Conservation (phyloP, 92 coral and sea anemone genomes). For the Phenganax stokvisi region DNA sequence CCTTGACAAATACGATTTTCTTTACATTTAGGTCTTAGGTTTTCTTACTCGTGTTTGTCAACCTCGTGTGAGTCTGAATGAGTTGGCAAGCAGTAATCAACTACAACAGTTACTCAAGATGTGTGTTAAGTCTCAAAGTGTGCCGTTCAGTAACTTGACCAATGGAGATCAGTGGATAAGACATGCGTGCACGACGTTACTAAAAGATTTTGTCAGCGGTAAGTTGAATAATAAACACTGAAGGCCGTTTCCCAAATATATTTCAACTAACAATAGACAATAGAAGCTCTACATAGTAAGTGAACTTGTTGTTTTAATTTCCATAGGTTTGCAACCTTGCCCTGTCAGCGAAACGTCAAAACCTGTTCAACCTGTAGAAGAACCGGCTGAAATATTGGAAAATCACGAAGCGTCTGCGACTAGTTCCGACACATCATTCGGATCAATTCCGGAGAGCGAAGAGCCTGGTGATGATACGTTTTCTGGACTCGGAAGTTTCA, state of each 20-base stretch:
- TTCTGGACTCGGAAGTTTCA: slow-evolving; percentile 1
- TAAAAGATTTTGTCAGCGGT: slow-evolving; percentile 89
- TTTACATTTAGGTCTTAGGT: slow-evolving; percentile 64
- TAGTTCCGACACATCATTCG: slow-evolving; percentile 13
- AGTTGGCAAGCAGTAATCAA: slow-evolving; percentile 60
- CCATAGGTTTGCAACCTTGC: neutral
- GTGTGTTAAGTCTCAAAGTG: slow-evolving; percentile 57
- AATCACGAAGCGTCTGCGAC: neutral
- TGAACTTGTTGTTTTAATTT: too few species aligned
- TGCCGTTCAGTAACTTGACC: slow-evolving; percentile 51
- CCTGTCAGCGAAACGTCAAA: neutral
- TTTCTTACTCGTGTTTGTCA: slow-evolving; percentile 70
- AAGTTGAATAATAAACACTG: neutral
- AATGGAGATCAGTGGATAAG: slow-evolving; percentile 76
- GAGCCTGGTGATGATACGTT: slow-evolving; percentile 4
- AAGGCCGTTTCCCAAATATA: neutral
- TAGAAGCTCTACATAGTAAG: too few species aligned
- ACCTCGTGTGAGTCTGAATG: slow-evolving; percentile 59
- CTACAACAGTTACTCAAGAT: slow-evolving; percentile 63
- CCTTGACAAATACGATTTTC: too few species aligned
- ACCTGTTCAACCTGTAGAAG: neutral
- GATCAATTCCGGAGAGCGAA: slow-evolving; percentile 13
- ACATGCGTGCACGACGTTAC: slow-evolving; percentile 69
- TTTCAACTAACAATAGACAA: neutral
- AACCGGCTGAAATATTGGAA: neutral